Conservation (phyloP, 2,113 vertebrate species). For the Cervus canadensis region DNA sequence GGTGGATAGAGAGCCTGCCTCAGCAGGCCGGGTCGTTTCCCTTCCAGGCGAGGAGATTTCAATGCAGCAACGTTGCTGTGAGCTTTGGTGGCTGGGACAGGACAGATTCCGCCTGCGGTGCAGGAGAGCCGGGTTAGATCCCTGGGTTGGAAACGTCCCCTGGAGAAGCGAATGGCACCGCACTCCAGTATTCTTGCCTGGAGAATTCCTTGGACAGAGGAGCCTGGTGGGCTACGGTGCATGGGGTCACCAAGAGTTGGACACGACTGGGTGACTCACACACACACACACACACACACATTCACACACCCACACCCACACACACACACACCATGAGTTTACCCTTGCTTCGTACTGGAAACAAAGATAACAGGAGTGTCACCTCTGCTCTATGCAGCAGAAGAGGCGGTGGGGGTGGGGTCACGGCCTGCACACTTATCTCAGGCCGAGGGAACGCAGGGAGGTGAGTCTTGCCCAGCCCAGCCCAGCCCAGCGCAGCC, state of each 20-base stretch:
- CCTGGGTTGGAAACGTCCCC: background rate
- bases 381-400: background rate
- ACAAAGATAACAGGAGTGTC: background rate
- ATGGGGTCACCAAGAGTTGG: background rate
- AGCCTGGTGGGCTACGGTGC: background rate
- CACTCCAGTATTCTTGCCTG: background rate
- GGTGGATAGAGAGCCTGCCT: background rate
- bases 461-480: rapidly evolving
- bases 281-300: background rate
- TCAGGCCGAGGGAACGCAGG: background rate
- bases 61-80: rapidly evolving
- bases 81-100: background rate
- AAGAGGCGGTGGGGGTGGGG: background rate
- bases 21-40: background rate
- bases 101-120: background rate
- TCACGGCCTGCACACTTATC: background rate
- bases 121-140: background rate
- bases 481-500: background rate
- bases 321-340: background rate
- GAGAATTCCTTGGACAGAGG: background rate
- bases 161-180: background rate
- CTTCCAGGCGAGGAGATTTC: background rate
- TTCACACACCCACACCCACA: background rate
- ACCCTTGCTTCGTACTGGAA: background rate
- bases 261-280: background rate